Evolutionary conservation across 2,797 vertebrate genomes (phyloP).

Genomic region (Hapalemur alaotrensis): DNA sequence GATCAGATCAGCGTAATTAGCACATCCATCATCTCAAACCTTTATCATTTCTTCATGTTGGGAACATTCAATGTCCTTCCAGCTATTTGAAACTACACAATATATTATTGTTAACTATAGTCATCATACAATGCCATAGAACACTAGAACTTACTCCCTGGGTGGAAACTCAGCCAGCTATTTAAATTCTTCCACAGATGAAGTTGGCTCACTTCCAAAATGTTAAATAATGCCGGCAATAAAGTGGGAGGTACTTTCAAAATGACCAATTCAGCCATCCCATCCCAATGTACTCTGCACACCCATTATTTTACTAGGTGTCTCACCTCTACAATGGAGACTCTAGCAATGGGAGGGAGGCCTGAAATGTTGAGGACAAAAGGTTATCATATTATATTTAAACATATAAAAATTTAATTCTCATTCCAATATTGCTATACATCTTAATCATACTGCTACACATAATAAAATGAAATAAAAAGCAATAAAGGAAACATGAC

Average conservation of each 20-base stretch:
- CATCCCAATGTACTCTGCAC: constrained; percentile 13
- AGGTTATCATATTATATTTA: constrained; percentile 19
- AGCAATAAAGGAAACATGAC: constrained; percentile 66
- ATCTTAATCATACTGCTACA: constrained; percentile 20
- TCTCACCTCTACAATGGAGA: constrained; percentile 42
- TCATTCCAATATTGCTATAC: constrained; percentile 47
- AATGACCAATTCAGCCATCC: not conserved
- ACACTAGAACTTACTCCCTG: not conserved
- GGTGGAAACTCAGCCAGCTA: not conserved
- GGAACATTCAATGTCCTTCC: not conserved
- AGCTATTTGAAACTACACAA: not conserved
- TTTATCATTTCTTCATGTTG: not conserved
- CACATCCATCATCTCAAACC: not conserved
- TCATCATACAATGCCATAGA: not conserved
- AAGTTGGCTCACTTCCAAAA: constrained; percentile 51
- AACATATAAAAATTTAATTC: constrained; percentile 59
- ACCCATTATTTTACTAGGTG: constrained; percentile 43
- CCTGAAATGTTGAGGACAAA: not conserved
- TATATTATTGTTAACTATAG: not conserved
- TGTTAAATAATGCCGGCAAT: constrained; percentile 39
- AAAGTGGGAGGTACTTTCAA: constrained; percentile 31
- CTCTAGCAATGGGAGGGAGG: not conserved
- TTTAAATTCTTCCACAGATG: constrained; percentile 18
- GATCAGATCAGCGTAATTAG: not conserved
- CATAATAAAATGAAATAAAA: constrained; percentile 69